Percentiles rank a stretch among this genome's conserved stretches.
These are phyloP conservation scores for Chorisops tibialis DNA, from an alignment of 2,888 invertebrate genomes.

Conservation along the genomic window DNA sequence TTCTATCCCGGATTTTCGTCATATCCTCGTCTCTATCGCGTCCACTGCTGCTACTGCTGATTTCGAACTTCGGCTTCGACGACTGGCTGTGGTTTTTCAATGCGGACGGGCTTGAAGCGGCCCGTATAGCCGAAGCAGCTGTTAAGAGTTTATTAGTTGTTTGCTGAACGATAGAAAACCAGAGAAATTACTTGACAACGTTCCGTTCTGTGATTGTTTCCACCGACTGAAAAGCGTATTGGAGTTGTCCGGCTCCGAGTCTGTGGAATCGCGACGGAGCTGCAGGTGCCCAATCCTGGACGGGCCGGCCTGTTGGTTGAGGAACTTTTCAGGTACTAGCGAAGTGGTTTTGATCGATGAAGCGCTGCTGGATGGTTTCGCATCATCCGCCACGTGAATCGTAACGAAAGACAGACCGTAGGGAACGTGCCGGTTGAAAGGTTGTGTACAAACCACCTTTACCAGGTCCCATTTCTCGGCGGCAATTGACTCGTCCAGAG, in stretches of 20 bases:
- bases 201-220: conserved; percentile 37
- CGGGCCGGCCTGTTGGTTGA: no score
- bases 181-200: conserved; percentile 4
- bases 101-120: conserved; percentile 41
- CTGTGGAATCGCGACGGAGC: conserved; percentile 57
- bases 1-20: conserved; percentile 41
- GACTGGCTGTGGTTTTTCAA: conserved; percentile 9
- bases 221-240: conserved; percentile 45
- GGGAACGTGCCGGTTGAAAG: conserved; percentile 74
- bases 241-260: conserved; percentile 53
- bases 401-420: conserved; percentile 81
- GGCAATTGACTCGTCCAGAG: conserved; percentile 58
- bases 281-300: conserved; percentile 53
- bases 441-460: conserved; percentile 81
- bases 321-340: neutral
- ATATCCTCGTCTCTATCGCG: conserved; percentile 10
- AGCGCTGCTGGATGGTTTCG: neutral
- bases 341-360: neutral
- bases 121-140: conserved; percentile 57
- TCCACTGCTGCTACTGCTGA: neutral
- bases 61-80: conserved; percentile 11
- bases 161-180: no score
- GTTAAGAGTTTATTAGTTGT: no score
- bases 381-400: conserved; percentile 54
- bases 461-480: conserved; percentile 77